Evolutionary conservation across 1,140 invertebrate genomes (phyloP), one percentile per base, ranked within the genome.

Genomic region (Araneus ventricosus): DNA sequence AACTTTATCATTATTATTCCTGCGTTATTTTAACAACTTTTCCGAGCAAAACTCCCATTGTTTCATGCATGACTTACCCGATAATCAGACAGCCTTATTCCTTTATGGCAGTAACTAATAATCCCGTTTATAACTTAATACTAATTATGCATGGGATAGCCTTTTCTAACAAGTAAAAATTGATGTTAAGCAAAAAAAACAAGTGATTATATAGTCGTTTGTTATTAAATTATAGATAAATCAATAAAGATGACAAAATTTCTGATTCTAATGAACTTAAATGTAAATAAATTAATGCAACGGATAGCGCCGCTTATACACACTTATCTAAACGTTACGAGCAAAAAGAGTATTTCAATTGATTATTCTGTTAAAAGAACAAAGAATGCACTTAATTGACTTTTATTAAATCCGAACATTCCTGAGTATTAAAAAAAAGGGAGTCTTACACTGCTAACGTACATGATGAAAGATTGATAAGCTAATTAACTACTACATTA

Each of bases 391-490:
- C 30, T 75, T 75, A 75, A 75, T 75, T 75, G 34, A 75, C 30
- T 75, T 75, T 75, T 75, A 75, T 75, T 34, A 75, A 75, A 37
- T 75, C 30, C 30, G 14, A 37, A 75, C 27, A 75, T 75, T 75
- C 70, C 70, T 6, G 0, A 10, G 34, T 5, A 5, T 37, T 20
- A 75, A 20, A 37, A 75, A 37, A 34, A 30, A 30, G 7, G 22
- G 59, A 52, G 45, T 14, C 45, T 52, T 52, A n/a, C 20, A 63
- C 22, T n/a, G 24, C 59, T 61, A 61, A 61, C 59, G 17, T 75
- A 75, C 70, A 75, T 34, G 70, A 34, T 34, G 70, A 75, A 75
- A 75, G 70, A 75, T 75, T 75, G 70, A 75, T 75, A 75, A 75
- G 67, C 34, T 75, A 75, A 75, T 75, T 75, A 75, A 75, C 70